phyloP scores from a whole-genome alignment of 2,113 vertebrate species.

The Cavia porcellus region DNA sequence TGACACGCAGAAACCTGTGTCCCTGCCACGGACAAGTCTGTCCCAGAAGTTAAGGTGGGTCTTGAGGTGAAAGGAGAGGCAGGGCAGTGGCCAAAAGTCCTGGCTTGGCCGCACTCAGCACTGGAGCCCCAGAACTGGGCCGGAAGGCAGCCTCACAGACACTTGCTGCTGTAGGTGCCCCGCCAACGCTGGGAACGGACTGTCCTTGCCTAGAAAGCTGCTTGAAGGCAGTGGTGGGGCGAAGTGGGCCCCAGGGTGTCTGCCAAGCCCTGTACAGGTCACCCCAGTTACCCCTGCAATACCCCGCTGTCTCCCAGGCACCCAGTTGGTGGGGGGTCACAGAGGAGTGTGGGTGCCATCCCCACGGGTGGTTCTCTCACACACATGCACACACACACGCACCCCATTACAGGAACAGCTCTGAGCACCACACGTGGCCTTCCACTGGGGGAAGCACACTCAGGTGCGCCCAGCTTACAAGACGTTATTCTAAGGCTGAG shows the following conservation, averaged over 20 bases:
- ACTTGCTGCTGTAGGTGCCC: too few relatives aligned
- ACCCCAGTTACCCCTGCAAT: conserved; percentile 11
- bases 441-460: conserved; percentile 31
- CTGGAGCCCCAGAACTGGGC: too few relatives aligned
- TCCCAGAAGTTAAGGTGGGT: not conserved
- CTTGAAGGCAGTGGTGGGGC: not conserved
- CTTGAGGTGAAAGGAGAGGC: not conserved
- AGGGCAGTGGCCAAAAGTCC: not conserved
- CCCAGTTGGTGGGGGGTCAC: not conserved
- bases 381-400: conserved; percentile 21
- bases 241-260: not conserved
- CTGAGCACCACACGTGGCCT: conserved; percentile 49
- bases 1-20: not conserved
- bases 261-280: not conserved
- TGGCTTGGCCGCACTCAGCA: too few relatives aligned
- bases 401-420: conserved; percentile 1
- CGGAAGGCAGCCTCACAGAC: too few relatives aligned
- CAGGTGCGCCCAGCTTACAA: conserved; percentile 70
- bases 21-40: not conserved
- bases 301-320: not conserved
- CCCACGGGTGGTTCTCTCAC: not conserved
- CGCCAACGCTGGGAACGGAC: conserved; percentile 43
- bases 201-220: conserved; percentile 26
- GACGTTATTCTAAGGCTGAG: conserved; percentile 78
- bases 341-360: not conserved